Base-by-base conservation (phyloP, 2,113 vertebrate genomes). In the Chaenocephalus aceratus region DNA sequence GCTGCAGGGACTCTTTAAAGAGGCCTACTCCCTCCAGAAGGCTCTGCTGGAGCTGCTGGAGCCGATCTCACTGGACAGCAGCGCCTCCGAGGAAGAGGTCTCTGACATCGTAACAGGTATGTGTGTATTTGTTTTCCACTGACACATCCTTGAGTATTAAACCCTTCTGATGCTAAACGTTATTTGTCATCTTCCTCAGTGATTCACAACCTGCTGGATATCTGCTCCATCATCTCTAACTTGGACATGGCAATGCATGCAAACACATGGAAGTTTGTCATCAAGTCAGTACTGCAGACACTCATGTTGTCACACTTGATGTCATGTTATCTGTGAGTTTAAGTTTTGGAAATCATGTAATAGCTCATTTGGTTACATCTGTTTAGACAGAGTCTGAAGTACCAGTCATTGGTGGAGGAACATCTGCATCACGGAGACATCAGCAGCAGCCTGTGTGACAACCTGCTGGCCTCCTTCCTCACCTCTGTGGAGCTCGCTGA, bases 251-350 rank as follows among this genome's bases (percentile, higher is more conserved):
- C 98, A 3, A 94, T 99, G 82, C 97, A 99, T 89, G 98, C 97
- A 68, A 99, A 99, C 82, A 98, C 97, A 0, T 99, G 98, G 98
- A 99, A 99, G 86, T 99, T 97, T 89, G 96, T 99, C 54, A 96
- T 99, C 92, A 99, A 97, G 98, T 99, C 93, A 92, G 96, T 96
- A 23, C 30, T 68, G 36, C 11, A 44, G 4, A 30, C 11, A 34
- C 10, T 48, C 52, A 62, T 54, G 14, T 65, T 18, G 2, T 51
- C 56, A 68, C 36, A 23, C 8, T 14, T 36, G 4, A 46, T 67
- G 36, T 34, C 18, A 13, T 1, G 3, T n/a, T 9, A 6, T 44
- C 48, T 36, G 16, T 34, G 4, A 75, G 0, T 65, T 2, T 68
- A 9, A 46, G 16, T 67, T 10, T 58, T 69, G 21, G 14, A 6